Base-by-base conservation (phyloP, 1,140 invertebrate species). In the Euura saliciscinereae region DNA sequence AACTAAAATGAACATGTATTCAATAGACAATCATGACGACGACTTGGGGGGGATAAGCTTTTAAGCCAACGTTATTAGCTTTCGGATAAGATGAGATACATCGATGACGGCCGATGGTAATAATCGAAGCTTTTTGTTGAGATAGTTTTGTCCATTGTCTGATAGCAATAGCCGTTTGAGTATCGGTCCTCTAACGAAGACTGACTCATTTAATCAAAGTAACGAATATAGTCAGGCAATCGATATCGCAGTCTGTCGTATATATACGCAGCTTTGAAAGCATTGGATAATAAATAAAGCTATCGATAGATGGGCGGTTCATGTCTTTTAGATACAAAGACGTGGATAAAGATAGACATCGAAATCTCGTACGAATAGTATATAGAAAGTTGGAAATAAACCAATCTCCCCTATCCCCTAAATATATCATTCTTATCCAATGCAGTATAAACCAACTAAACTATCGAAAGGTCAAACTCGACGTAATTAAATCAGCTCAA, bases 231-330 rank as follows among this genome's bases (percentile, higher is more conserved):
- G 51, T 5, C 3, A n/a, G 51, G 10, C 51, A 59, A 59, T 59
- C 51, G 3, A 59, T 59, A n/a, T 59, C 51, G 51, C 13, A n/a
- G 42, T n/a, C 10, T 45, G 6, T n/a, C 74, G 72, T 76, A 76
- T 76, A 72, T 28, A 73, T 77, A 70, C 74, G 75, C 69, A 72
- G 72, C 73, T 78, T 79, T 85, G 82, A 86, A 82, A 84, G 83
- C 78, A 83, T 85, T 84, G 79, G 79, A 78, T 79, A 80, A 85
- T 84, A 84, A 85, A 86, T 83, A 84, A 83, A 80, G 75, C 76
- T 6, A 59, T 59, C 51, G 51, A 59, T 4, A 5, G 6, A 59
- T 6, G 51, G 51, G 13, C 3, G 5, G 8, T n/a, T 11, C 51
- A 59, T 59, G 0, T n/a, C 51, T 28, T 28, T 8, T n/a, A n/a